Base-by-base conservation (phyloP, 2,113 vertebrate species). In the Atherinomorus stipes region DNA sequence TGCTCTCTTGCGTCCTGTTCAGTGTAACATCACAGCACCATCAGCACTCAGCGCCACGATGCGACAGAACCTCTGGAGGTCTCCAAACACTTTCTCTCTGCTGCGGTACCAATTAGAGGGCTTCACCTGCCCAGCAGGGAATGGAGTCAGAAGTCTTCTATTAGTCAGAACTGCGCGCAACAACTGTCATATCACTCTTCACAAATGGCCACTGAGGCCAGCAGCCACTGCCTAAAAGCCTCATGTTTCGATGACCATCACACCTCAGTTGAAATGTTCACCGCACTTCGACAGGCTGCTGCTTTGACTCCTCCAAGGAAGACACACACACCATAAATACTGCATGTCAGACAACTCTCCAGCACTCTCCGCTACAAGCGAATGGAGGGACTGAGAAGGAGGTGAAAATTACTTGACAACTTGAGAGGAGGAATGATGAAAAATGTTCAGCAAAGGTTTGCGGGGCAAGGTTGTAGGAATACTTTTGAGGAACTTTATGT, bases 61-160 rank as follows among this genome's bases (percentile, higher is more conserved):
- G 70, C 81, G 72, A 74, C 77, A 71, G 57, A 71, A 50, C 60
- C 82, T 83, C 81, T 62, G 80, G 74, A 74, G 81, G 78, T 67
- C 83, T 38, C 11, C 6, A 8, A 23, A 64, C 12, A 52, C 78
- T 49, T 63, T 51, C 54, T 80, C 38, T 65, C 76, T 57, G 44
- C 52, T 66, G 75, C 57, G 45, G 71, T 61, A 81, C 89, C 84
- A 93, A 93, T 94, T 92, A 93, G 86, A 85, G 40, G 64, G 62
- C 78, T 88, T 90, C 85, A 91, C 88, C 87, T 91, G 81, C 64
- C 66, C 81, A 69, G 79, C 25, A 57, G 64, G 84, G 62, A 47
- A 71, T 45, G 15, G 57, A 61, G 57, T 68, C 62, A 69, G 42
- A 77, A 49, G 81, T 58, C 71, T 15, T 78, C 69, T 70, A 81